These are phyloP conservation scores for Yponomeuta malinellus DNA, from an alignment of 2,888 invertebrate genomes.

Conservation along the genomic window DNA sequence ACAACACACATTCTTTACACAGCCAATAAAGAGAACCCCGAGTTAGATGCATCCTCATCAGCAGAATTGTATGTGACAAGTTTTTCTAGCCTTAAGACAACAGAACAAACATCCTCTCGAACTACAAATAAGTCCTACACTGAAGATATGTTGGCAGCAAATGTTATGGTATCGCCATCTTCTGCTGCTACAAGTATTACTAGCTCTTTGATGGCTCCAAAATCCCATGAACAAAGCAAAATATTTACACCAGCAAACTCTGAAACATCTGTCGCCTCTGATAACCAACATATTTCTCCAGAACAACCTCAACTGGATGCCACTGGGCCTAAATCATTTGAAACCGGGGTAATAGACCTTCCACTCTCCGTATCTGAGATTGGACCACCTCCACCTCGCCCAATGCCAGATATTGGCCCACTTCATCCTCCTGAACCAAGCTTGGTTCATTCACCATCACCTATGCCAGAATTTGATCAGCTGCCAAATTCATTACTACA, in stretches of 20 bases:
- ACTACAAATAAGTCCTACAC: not conserved
- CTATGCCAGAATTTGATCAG: constrained; percentile 41
- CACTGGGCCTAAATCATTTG: not conserved
- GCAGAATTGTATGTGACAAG: not conserved
- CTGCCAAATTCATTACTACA: constrained; percentile 25
- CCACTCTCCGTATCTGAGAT: constrained; percentile 47
- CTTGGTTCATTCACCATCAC: constrained; percentile 37
- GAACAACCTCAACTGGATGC: not conserved
- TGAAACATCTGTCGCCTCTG: not conserved
- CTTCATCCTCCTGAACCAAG: constrained; percentile 68
- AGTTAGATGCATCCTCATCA: not conserved
- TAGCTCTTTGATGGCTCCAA: not conserved
- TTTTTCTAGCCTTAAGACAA: not conserved
- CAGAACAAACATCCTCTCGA: not conserved
- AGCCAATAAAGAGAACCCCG: not conserved
- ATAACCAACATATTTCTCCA: not conserved
- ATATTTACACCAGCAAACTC: not conserved
- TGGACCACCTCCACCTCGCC: constrained; percentile 24
- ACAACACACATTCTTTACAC: not conserved
- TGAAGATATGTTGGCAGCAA: not conserved
- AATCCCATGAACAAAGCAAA: not conserved
- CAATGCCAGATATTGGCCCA: constrained; percentile 45
- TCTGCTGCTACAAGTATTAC: not conserved
- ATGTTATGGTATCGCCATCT: not conserved
- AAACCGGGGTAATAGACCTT: constrained; percentile 28